Base-by-base conservation (phyloP, 2,888 invertebrate genomes). In the Pseudolycoriella hygida region DNA sequence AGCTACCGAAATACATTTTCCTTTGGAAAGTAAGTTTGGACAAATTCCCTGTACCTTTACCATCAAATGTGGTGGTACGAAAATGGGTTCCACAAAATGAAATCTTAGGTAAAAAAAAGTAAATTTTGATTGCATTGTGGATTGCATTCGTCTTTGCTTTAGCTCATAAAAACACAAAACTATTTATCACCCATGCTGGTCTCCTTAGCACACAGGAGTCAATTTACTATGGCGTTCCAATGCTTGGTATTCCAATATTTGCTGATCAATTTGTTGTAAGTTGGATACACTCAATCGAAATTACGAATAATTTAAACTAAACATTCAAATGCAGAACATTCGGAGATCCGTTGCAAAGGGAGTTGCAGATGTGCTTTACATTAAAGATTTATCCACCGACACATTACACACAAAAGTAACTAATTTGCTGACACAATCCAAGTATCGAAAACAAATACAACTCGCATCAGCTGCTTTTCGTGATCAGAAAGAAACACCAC, bases 61-160 rank as follows among this genome's bases (percentile, higher is more conserved):
- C 68, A 0, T 46, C 53, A 6, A 71, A 72, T 52, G 56, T 73
- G 0, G 54, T 65, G 49, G 50, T 66, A 1, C 56, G 53, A 43
- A 60, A 61, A 20, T 73, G 71, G 70, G 49, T 70, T 19, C 70
- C 72, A 1, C 72, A 73, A 49, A 65, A 62, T 44, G 71, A 70
- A 50, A 56, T 72, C 40, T 51, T 72, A n/a, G 62, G 70, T 70
- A 52, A 25, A n/a, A n/a, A n/a, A n/a, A n/a, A n/a, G 31, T 46
- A 31, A n/a, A 19, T 2, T 6, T 19, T 20, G 19, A 6, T 34
- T n/a, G n/a, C n/a, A n/a, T n/a, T n/a, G n/a, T n/a, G n/a, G n/a
- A n/a, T 25, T 25, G 10, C 10, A 38, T 15, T 38, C 3, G 14
- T 10, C 10, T 38, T 3, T 17, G 38, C 41, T 34, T n/a, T 48